phyloP scores from a whole-genome alignment of 2,888 invertebrate species.

The Ernsta delagoae region DNA sequence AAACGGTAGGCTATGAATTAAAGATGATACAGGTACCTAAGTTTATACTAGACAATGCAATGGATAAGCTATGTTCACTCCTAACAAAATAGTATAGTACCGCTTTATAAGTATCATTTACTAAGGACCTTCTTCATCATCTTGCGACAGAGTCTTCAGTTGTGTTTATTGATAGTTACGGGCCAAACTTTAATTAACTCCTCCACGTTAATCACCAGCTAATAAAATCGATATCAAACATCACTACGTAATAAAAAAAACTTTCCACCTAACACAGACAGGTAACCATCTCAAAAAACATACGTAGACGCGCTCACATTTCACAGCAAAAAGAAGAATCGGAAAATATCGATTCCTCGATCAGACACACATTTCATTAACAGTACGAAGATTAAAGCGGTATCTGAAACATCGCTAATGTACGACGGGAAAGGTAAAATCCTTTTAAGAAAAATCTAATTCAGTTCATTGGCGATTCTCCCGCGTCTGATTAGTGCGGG shows the following conservation, averaged over 20 bases:
- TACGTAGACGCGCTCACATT: neutral
- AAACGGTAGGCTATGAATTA: no score
- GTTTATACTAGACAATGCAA: no score
- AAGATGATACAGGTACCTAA: no score
- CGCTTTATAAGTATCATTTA: no score
- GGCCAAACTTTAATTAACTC: no score
- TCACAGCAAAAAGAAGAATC: constrained; percentile 25
- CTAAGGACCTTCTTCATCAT: no score
- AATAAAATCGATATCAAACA: neutral
- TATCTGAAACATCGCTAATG: constrained; percentile 37
- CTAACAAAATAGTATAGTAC: no score
- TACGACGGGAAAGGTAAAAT: constrained; percentile 34
- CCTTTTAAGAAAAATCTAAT: constrained; percentile 39
- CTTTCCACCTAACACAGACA: neutral
- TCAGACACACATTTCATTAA: constrained; percentile 38
- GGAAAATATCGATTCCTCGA: constrained; percentile 34
- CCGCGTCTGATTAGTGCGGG: constrained; percentile 41
- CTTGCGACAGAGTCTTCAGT: no score
- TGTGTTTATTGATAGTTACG: no score
- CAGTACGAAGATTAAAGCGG: constrained; percentile 35
- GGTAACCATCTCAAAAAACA: neutral
- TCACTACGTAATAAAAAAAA: neutral
- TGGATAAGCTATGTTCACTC: no score
- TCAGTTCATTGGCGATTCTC: constrained; percentile 35
- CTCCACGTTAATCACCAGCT: neutral